Base-by-base conservation (phyloP, 92 coral and sea anemone genomes). In the Porites evermanni region DNA sequence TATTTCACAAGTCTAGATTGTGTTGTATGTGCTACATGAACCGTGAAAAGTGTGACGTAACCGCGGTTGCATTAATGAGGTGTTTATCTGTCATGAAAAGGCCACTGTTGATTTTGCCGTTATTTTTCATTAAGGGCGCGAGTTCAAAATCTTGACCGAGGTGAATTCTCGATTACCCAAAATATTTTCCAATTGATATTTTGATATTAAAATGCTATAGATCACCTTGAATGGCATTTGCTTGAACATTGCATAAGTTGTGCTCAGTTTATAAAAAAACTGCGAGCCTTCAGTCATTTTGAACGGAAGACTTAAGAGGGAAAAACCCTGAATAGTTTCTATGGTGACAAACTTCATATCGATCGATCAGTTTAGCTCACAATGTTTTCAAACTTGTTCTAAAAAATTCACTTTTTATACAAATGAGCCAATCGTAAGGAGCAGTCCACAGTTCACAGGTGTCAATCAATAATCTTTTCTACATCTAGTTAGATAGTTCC, bases 221-320 rank as follows among this genome's bases (percentile, higher is more conserved):
- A 29, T 56, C 14, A 56, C 61, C 61, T 56, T 56, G 61, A 14
- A 56, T 12, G 61, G 4, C 16, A 11, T 56, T 56, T 11, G 61
- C 18, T 23, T 16, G 17, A 20, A 14, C 24, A 16, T 63, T 63
- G 19, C 1, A 3, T 7, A 14, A n/a, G n/a, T 63, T 63, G n/a
- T 1, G 67, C 8, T 63, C 18, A 17, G 32, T 24, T 38, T 23
- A 52, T 18, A 17, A n/a, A 63, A 63, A 8, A n/a, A 19, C 17
- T 32, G 52, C 67, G 92, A 80, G 94, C 94, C 94, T 63, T 76
- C 94, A 75, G 53, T 78, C 64, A 32, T 59, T 66, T 70, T 91
- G 94, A 91, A 91, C 94, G 94, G 94, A 91, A 91, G 63, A 72
- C n/a, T 82, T 91, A 77, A 83, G 84, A 47, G 87, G 79, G 79